Evolutionary conservation across 2,113 vertebrate species (phyloP), one percentile per base, ranked within the genome.

Genomic region (Perognathus longimembris): DNA sequence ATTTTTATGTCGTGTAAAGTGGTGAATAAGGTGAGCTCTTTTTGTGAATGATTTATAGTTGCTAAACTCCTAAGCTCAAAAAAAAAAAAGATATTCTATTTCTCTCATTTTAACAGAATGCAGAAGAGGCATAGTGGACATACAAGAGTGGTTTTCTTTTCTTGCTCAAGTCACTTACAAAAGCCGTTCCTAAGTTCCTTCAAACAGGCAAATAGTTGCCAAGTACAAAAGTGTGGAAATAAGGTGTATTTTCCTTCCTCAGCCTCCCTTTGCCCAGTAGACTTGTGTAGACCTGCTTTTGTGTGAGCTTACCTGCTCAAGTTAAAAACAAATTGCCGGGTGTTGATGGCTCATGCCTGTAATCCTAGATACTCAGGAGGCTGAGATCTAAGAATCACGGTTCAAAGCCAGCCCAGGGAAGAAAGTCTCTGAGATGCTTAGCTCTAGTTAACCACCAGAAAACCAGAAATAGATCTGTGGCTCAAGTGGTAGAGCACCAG

Each of bases 1-100:
- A 69, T 30, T 91, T 92, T 76, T 88, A 69, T 42, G 11, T 71
- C 92, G 63, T 90, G 90, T 91, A 85, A 90, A 77, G 64, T 73
- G 66, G 73, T 93, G 71, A 84, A n/a, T 85, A 91, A 79, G 59
- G 94, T 93, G 64, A 95, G 42, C 42, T 88, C 92, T 61, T 94
- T 88, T 81, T 96, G 88, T 88, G 17, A 91, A 70, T 88, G 80
- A 73, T 63, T 92, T 95, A 79, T 36, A 88, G 64, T 82, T 89
- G 28, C 85, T 95, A 88, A 3, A 88, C 10, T 91, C 57, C 34
- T 93, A 77, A 82, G 70, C 90, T 75, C 6, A 45, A 45, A 45
- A 45, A 45, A 12, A 54, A 95, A 93, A 61, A 87, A 45, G 20
- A 42, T 12, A 91, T 36, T 77, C 66, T 42, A 45, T 91, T 93